phyloP scores from a whole-genome alignment of 2,888 invertebrate species.

The Macaria notata region DNA sequence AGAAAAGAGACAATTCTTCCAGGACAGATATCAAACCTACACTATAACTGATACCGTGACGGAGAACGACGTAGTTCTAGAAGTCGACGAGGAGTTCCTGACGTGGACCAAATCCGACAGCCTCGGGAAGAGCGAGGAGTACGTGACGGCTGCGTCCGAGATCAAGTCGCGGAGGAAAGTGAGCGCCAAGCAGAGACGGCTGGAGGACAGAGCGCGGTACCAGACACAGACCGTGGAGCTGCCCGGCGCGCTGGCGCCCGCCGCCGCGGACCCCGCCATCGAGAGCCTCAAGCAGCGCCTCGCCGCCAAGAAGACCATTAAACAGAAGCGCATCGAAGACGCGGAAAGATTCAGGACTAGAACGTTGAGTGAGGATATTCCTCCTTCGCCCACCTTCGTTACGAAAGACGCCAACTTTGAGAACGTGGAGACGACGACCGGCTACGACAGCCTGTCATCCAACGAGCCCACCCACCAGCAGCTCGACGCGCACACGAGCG shows the following conservation, averaged over 20 bases:
- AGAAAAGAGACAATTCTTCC: slow-evolving; percentile 87
- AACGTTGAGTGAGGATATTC: slow-evolving; percentile 83
- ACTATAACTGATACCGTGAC: slow-evolving; percentile 85
- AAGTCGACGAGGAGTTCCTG: slow-evolving; percentile 64
- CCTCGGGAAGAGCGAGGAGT: slow-evolving; percentile 66
- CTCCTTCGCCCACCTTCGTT: slow-evolving; percentile 76
- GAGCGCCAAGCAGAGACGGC: slow-evolving; percentile 85
- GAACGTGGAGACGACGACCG: slow-evolving; percentile 74
- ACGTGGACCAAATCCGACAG: slow-evolving; percentile 76
- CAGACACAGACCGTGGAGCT: slow-evolving; percentile 84
- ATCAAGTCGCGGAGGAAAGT: slow-evolving; percentile 60
- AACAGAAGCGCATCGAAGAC: slow-evolving; percentile 84
- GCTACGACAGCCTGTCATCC: slow-evolving; percentile 72
- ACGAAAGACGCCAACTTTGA: slow-evolving; percentile 72
- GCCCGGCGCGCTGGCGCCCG: slow-evolving; percentile 44
- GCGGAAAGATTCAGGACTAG: slow-evolving; percentile 89
- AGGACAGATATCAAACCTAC: slow-evolving; percentile 92
- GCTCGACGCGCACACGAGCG: slow-evolving; percentile 36
- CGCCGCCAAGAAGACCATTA: slow-evolving; percentile 73
- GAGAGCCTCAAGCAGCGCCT: slow-evolving; percentile 66
- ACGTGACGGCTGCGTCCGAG: slow-evolving; percentile 60
- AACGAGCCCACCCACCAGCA: slow-evolving; percentile 70
- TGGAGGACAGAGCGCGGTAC: slow-evolving; percentile 86
- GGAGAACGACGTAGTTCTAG: slow-evolving; percentile 53
- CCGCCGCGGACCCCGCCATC: slow-evolving; percentile 58